Evolutionary conservation across 2,797 vertebrate genomes (phyloP), one percentile per base, ranked within the genome.

Genomic region (Cichlasoma orientale): DNA sequence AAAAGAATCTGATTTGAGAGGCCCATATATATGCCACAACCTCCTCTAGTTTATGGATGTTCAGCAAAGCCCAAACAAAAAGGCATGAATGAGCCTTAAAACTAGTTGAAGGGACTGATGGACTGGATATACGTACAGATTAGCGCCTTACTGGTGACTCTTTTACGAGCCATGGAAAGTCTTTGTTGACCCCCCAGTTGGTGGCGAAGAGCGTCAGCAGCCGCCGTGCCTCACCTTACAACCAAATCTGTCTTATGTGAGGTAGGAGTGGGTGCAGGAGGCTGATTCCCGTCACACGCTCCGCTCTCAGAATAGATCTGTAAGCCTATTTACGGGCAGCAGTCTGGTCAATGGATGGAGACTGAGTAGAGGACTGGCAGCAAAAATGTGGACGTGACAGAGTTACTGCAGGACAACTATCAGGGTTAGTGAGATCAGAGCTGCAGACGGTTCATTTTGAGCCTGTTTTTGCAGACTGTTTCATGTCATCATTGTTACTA

Each of bases 311-410:
- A 95, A 94, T 94, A 95, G 93, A 84, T 36, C 50, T 19, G 21
- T 96, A 94, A 95, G 93, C 93, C 92, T 85, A 88, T 91, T 94
- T 94, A 92, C 84, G 21, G 63, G 74, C 88, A 86, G 77, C 79
- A 83, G 84, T 82, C 90, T 89, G 82, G 88, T 90, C 88, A 86
- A 52, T 90, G 89, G 66, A 82, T 19, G 38, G 72, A 74, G 33
- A 63, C 41, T 47, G 80, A 68, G 33, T 8, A n/a, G 41, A 68
- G 59, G 47, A 68, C 66, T 50, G 57, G 36, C 14, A 57, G 44
- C 56, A 66, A 59, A 74, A 72, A 71, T 63, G 78, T n/a, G 61
- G 75, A 76, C 57, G 14, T 53, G 79, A 63, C 73, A 23, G 58
- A 81, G 61, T 63, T 70, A 77, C 21, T 19, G 71, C 21, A 59